Percentiles rank a stretch among this genome's conserved stretches.
These are phyloP conservation scores for Catotricha subobsoleta DNA, from an alignment of 2,888 invertebrate genomes.

Conservation along the genomic window DNA sequence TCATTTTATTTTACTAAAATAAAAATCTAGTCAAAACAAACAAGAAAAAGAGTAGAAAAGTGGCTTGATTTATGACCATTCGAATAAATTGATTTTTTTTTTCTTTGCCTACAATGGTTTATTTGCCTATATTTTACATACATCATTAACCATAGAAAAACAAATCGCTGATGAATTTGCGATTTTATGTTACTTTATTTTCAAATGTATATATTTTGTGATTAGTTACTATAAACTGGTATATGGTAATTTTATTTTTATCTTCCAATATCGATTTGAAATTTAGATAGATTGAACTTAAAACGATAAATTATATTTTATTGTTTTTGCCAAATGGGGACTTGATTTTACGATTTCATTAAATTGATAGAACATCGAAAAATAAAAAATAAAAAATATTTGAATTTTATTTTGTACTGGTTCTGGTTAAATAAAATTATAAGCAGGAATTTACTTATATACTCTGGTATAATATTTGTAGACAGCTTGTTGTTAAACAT, in stretches of 20 bases:
- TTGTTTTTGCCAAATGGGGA: too few relatives aligned
- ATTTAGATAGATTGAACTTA: too few relatives aligned
- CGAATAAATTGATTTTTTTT: too few relatives aligned
- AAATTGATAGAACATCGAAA: background rate
- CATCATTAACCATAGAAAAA: conserved; percentile 1
- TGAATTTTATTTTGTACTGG: background rate
- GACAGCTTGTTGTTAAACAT: background rate
- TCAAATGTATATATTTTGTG: background rate
- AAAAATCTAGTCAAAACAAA: too few relatives aligned
- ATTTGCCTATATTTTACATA: background rate
- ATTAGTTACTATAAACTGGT: background rate
- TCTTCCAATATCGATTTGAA: too few relatives aligned
- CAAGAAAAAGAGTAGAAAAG: too few relatives aligned
- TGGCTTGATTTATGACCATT: too few relatives aligned
- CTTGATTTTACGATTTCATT: too few relatives aligned
- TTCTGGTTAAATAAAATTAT: background rate
- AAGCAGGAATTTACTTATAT: background rate
- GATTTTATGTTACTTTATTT: background rate
- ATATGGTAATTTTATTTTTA: too few relatives aligned
- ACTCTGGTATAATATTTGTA: background rate
- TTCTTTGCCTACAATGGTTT: too few relatives aligned
- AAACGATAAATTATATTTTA: too few relatives aligned
- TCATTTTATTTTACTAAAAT: too few relatives aligned
- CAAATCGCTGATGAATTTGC: conserved; percentile 3
- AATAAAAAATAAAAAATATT: background rate